Evolutionary conservation across 2,113 vertebrate species (phyloP), one percentile per base, ranked within the genome.

Genomic region (Perca fluviatilis): DNA sequence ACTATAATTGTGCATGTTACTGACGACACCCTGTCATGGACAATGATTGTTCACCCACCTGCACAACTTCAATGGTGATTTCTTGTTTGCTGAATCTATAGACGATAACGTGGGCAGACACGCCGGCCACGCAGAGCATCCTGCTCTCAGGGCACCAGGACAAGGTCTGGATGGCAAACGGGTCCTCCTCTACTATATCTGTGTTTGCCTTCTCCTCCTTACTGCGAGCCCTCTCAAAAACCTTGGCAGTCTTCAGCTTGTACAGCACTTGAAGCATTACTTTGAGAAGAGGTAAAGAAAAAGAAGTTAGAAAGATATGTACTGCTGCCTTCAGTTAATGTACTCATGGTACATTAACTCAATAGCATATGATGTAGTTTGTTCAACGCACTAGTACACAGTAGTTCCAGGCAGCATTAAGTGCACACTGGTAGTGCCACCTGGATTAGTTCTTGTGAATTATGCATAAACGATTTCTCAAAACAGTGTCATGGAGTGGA

Each of bases 51-150:
- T 53, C 94, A 96, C 77, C 21, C 47, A 94, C 98, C 96, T 97
- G 96, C 88, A 99, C 96, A 0, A 93, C 95, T 89, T 99, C 98
- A 74, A 97, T 96, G 66, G 96, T 95, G 76, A 97, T 90, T 92
- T 99, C 98, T 74, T 99, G 98, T 88, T 97, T 98, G 96, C 98
- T 99, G 95, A 99, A 99, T 69, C 97, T 96, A 68, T 99, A 99
- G 89, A 99, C 89, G 82, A 99, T 97, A 65, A 99, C 95, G 43
- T 99, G 98, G 46, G 98, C 98, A 6, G 98, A 98, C 86, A 99
- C 98, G 56, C 98, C 98, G 12, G 97, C 97, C 92, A 98, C 94
- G 67, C 97, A 98, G 4, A 99, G 94, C 96, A 99, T 97, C 78
- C 98, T 95, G 89, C 98, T 99, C 93, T 99, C 98, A 1, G 98